phyloP scores from a whole-genome alignment of 2,888 invertebrate genomes.

The Microctonus brassicae region DNA sequence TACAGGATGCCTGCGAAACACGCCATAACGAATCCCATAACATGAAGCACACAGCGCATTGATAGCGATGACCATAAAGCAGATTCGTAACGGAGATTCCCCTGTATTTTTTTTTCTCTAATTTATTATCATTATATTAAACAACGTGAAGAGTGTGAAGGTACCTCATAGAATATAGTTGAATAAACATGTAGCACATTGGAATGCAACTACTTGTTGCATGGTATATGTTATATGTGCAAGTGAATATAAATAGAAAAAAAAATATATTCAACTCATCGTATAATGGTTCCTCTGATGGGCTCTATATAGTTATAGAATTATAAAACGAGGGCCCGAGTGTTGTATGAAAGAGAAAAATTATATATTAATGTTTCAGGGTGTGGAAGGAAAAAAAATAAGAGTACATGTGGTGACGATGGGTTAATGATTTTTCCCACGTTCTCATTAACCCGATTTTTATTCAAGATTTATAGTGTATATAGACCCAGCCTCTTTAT shows the following conservation, averaged over 20 bases:
- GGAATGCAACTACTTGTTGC: not conserved
- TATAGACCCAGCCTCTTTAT: not conserved
- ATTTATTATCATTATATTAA: constrained; percentile 17
- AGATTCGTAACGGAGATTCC: constrained; percentile 23
- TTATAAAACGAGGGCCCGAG: too few species aligned
- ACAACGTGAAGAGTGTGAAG: constrained; percentile 19
- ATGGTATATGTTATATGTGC: too few species aligned
- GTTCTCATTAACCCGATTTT: not conserved
- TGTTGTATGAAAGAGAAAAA: constrained; percentile 21
- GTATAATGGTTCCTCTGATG: too few species aligned
- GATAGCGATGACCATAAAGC: constrained; percentile 14
- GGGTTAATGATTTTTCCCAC: constrained; percentile 3
- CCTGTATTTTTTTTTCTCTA: constrained; percentile 9
- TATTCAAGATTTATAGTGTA: not conserved
- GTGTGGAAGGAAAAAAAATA: constrained; percentile 1
- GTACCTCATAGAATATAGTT: not conserved
- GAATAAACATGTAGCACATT: not conserved
- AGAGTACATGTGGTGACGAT: constrained; percentile 12
- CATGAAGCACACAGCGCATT: constrained; percentile 1
- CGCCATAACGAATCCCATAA: constrained; percentile 1
- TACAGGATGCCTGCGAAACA: not conserved
- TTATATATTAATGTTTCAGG: constrained; percentile 8
- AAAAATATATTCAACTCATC: too few species aligned
- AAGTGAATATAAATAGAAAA: not conserved
- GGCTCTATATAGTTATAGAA: too few species aligned